Evolutionary conservation across 2,113 vertebrate species (phyloP).

Genomic region (Anarrhichthys ocellatus): DNA sequence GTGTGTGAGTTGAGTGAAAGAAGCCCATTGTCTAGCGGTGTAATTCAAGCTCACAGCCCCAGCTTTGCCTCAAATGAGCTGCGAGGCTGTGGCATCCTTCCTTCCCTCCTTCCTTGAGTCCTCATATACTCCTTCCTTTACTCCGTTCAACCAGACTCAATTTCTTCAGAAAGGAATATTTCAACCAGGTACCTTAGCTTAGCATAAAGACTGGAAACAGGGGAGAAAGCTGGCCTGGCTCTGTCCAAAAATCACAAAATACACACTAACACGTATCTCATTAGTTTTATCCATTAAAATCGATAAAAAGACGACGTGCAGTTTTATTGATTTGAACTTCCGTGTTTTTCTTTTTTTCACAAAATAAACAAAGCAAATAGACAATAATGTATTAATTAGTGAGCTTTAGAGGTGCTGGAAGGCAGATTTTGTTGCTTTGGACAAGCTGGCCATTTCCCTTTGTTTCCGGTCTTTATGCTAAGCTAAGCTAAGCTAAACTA

Average conservation of each 20-base stretch:
- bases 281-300: not conserved
- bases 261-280: not conserved
- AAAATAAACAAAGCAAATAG: not conserved
- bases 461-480: not conserved
- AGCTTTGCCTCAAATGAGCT: constrained; percentile 50
- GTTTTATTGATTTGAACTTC: not conserved
- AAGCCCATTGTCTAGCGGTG: constrained; percentile 72
- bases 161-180: not conserved
- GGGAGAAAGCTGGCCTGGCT: not conserved
- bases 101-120: constrained; percentile 21
- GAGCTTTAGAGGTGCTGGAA: not conserved
- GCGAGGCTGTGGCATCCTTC: constrained; percentile 40
- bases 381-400: not conserved
- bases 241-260: not conserved
- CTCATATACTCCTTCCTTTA: constrained; percentile 8
- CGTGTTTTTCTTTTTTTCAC: not conserved
- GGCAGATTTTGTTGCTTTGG: not conserved
- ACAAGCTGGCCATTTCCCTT: not conserved
- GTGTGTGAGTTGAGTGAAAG: constrained; percentile 64
- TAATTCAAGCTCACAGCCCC: constrained; percentile 67
- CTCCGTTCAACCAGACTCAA: not conserved
- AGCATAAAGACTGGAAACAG: not conserved
- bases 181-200: constrained; percentile 5
- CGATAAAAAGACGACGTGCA: not conserved
- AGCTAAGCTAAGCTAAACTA: not conserved